Evolutionary conservation across 2,797 vertebrate species (phyloP), one percentile per base, ranked within the genome.

Genomic region (Babyrousa celebensis): DNA sequence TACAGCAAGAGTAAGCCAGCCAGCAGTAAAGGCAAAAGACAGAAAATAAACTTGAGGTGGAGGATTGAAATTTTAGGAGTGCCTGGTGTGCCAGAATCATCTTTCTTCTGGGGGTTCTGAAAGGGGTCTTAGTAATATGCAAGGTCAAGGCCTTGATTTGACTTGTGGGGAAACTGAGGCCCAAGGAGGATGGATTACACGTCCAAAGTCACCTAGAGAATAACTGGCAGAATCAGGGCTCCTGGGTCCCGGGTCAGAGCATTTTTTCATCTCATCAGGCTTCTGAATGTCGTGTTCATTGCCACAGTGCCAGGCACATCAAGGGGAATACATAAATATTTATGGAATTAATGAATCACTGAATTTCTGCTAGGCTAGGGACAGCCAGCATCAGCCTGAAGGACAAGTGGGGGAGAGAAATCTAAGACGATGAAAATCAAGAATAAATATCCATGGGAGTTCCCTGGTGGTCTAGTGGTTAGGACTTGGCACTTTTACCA

Each of bases 1-100:
- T 96, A 98, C 96, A 92, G 94, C 77, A 32, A 91, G 91, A 97
- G 96, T 86, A 94, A 98, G 89, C 94, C 93, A 96, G 93, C 94
- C 85, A 93, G 97, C 91, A 86, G 97, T 94, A 95, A 94, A 97
- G 95, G 97, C 94, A 95, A 95, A 97, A 93, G 96, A 96, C 91
- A 95, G 97, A 96, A 97, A 97, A 97, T 97, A 97, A 96, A 96
- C 96, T 84, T 58, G 91, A 94, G 72, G 70, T 68, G 52, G 94
- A 91, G 93, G 87, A 90, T 32, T 93, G 95, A 97, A 93, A 97
- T 97, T 97, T 97, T 96, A 96, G 91, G 58, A 96, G 89, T 17
- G 60, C 74, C 75, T 58, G 17, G 23, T 77, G 8, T 65, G 62
- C 79, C 72, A 70, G 80, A 85, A 83, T 84, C 71, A 21, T 91